These are phyloP conservation scores for Agelaius tricolor DNA, from an alignment of 2,113 vertebrate species.

Conservation along the genomic window DNA sequence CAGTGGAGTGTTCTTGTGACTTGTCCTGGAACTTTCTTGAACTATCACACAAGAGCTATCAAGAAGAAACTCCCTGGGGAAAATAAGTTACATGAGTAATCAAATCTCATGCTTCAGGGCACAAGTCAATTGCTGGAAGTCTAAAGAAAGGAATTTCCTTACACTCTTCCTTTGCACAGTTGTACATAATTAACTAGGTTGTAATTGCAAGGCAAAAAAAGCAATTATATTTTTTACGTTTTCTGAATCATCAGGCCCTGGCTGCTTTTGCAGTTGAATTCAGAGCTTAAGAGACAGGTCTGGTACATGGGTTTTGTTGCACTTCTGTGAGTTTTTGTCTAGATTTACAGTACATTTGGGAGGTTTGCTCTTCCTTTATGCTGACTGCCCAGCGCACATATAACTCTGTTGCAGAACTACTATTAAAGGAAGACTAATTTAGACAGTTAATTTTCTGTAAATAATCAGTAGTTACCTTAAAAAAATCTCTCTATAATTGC, in stretches of 20 bases:
- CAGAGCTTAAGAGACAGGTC: not conserved
- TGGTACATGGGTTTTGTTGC: not conserved
- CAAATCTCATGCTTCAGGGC: constrained; percentile 49
- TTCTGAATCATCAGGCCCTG: not conserved
- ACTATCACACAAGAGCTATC: not conserved
- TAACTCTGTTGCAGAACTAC: not conserved
- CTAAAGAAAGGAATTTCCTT: constrained; percentile 61
- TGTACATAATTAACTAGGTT: constrained; percentile 42
- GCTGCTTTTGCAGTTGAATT: not conserved
- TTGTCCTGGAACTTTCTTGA: not conserved
- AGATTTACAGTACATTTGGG: not conserved
- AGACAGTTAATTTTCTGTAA: not conserved
- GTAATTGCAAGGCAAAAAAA: not conserved
- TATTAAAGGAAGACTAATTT: not conserved
- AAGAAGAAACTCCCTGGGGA: not conserved
- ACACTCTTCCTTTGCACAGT: constrained; percentile 25
- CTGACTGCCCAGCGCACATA: not conserved
- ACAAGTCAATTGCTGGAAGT: constrained; percentile 60
- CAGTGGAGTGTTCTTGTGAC: not conserved
- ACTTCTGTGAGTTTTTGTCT: not conserved
- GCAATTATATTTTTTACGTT: not conserved
- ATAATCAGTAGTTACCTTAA: not conserved
- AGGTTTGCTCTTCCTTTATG: not conserved
- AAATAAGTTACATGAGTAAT: constrained; percentile 49
- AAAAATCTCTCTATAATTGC: not conserved